These are phyloP conservation scores for Columba livia DNA, from an alignment of 2,113 vertebrate genomes.

Conservation along the genomic window DNA sequence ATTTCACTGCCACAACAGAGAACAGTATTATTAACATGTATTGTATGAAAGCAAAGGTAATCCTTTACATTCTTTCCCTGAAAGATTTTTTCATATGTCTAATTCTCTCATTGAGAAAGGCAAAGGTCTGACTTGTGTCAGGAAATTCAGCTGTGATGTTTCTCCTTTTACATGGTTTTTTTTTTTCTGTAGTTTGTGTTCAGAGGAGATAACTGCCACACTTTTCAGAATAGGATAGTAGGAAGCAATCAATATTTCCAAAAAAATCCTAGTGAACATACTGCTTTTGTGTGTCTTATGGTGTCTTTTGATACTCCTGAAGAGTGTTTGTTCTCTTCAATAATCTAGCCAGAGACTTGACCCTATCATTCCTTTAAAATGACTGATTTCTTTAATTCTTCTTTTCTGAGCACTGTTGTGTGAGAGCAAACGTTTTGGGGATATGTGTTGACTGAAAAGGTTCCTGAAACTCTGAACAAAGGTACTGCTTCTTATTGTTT, in stretches of 20 bases:
- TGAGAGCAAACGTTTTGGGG: background rate
- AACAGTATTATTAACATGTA: background rate
- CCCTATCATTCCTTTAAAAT: constrained; percentile 26
- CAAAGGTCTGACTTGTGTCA: background rate
- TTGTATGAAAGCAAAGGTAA: background rate
- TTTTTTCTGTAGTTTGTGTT: constrained; percentile 8
- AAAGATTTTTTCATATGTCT: background rate
- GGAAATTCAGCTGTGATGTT: constrained; percentile 36
- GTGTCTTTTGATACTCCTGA: constrained; percentile 24
- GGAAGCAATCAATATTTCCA: constrained; percentile 43
- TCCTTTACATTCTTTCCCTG: background rate
- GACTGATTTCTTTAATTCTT: constrained; percentile 31
- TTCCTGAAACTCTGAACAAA: background rate
- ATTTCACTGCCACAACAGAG: background rate
- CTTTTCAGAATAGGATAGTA: constrained; percentile 5
- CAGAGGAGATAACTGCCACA: constrained; percentile 11
- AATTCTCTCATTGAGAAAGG: constrained; percentile 30
- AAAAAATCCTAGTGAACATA: constrained; percentile 16
- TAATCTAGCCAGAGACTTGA: constrained; percentile 39
- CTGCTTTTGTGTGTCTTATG: background rate
- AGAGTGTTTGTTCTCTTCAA: constrained; percentile 40
- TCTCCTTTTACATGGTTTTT: background rate
- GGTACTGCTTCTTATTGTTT: background rate
- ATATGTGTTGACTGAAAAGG: constrained; percentile 6
- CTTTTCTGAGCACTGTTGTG: background rate